Percentiles rank a stretch among this genome's conserved stretches.
Evolutionary conservation across 2,797 vertebrate genomes (phyloP).

Genomic region (Pterois miles): DNA sequence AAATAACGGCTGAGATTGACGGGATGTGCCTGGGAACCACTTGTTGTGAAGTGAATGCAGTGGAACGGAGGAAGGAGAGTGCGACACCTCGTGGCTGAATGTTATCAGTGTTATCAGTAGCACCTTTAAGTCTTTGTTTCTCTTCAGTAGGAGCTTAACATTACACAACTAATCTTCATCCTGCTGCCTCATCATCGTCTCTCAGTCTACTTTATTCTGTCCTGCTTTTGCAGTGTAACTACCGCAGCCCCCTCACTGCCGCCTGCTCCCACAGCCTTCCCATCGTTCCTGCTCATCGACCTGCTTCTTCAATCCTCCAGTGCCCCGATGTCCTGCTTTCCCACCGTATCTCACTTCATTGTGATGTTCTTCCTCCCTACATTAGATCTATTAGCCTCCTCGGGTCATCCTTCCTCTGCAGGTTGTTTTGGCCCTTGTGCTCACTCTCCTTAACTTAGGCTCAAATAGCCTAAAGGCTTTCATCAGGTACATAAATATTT

Average conservation of each 20-base stretch:
- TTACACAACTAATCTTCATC: not conserved
- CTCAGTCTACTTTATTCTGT: slow-evolving; percentile 14
- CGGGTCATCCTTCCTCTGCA: slow-evolving; percentile 16
- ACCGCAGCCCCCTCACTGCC: slow-evolving; percentile 9
- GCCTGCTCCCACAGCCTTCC: slow-evolving; percentile 2
- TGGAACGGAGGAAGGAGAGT: too few species aligned
- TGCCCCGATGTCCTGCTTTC: slow-evolving; percentile 56
- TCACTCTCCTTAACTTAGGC: not conserved
- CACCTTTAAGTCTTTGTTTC: not conserved
- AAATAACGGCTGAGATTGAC: too few species aligned
- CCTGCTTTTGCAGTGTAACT: slow-evolving; percentile 22
- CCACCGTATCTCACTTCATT: slow-evolving; percentile 31
- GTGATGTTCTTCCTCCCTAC: slow-evolving; percentile 22
- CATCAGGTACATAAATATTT: not conserved
- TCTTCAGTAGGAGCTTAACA: not conserved
- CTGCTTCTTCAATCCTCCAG: slow-evolving; percentile 62
- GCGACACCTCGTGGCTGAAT: too few species aligned
- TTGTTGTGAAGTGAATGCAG: too few species aligned
- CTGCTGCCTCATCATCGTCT: not conserved
- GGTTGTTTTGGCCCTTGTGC: not conserved
- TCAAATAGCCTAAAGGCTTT: slow-evolving; percentile 11
- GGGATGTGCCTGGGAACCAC: too few species aligned
- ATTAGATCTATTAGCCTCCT: slow-evolving; percentile 33
- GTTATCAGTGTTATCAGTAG: too few species aligned
- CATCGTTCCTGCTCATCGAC: slow-evolving; percentile 53